Base-by-base conservation (phyloP, 2,113 vertebrate species). In the Caloenas nicobarica region DNA sequence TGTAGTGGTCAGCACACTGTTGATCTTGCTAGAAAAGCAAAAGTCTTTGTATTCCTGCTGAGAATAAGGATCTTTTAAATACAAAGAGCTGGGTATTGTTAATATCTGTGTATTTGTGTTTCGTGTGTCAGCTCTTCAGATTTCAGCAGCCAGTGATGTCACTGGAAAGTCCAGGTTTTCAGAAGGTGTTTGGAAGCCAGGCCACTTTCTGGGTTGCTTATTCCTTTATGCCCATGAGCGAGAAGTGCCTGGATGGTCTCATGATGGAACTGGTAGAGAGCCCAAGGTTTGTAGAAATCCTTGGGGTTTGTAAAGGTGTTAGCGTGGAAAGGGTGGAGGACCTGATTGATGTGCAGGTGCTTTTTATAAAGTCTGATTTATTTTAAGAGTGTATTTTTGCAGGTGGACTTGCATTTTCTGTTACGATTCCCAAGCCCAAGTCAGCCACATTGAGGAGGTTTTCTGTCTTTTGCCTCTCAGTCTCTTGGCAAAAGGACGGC, bases 401-500 rank as follows among this genome's bases (percentile, higher is more conserved):
- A 84, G 66, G 61, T 4, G 4, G 62, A 42, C 28, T 73, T 54
- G 36, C 14, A n/a, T 81, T 90, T 93, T 81, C 86, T 66, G 4
- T 68, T 42, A 8, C 21, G 34, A 0, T 53, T 86, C 22, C 73
- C 69, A 23, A 95, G 54, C 64, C 58, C 51, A 65, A 23, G 61
- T 57, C 82, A 91, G 76, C 58, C 85, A 19, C 77, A 33, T 25
- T 54, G 70, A 54, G 61, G 72, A 44, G 78, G 44, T 40, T 10
- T 69, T 93, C 73, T 96, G 88, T 89, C 82, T 31, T 71, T 46
- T 33, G 76, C 66, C 28, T 60, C 91, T 93, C 29, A 91, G 87
- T 61, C 74, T 76, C 65, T 65, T 92, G 95, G 93, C 89, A 94
- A 57, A 76, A 66, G 82, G 77, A 74, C 66, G 71, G 72, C 92